These are phyloP conservation scores for Brevimyrus niger DNA, from an alignment of 2,113 vertebrate genomes.

Conservation along the genomic window DNA sequence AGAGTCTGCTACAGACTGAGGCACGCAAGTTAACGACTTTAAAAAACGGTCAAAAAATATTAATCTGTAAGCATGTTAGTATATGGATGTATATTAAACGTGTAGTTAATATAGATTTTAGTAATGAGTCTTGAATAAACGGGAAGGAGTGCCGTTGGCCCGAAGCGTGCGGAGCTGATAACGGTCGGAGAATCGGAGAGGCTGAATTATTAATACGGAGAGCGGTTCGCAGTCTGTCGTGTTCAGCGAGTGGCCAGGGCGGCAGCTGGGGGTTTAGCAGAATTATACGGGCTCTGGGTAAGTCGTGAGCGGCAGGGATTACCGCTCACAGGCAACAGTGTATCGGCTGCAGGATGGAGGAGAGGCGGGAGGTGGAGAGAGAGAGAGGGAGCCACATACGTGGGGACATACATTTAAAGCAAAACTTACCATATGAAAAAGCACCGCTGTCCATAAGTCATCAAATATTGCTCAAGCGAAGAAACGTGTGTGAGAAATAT, in stretches of 20 bases:
- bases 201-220: constrained; percentile 72
- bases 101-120: neutral
- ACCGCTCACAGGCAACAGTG: constrained; percentile 60
- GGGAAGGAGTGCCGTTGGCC: constrained; percentile 17
- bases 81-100: neutral
- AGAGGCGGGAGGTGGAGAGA: constrained; percentile 20
- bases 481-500: neutral
- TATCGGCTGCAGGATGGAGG: constrained; percentile 18
- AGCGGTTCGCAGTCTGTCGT: constrained; percentile 64
- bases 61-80: neutral
- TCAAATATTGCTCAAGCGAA: neutral
- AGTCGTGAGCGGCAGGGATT: constrained; percentile 66
- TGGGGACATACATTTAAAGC: constrained; percentile 34
- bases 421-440: neutral
- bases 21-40: neutral
- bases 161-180: constrained; percentile 39
- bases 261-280: constrained; percentile 70
- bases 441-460: neutral
- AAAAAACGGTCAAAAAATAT: neutral
- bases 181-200: constrained; percentile 49
- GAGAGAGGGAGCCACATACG: constrained; percentile 40
- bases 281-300: constrained; percentile 69
- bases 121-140: constrained; percentile 12
- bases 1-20: neutral
- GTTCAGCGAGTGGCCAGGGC: constrained; percentile 60